Evolutionary conservation across 2,113 vertebrate species (phyloP), one percentile per base, ranked within the genome.

Genomic region (Rhinopomastus cyanomelas): DNA sequence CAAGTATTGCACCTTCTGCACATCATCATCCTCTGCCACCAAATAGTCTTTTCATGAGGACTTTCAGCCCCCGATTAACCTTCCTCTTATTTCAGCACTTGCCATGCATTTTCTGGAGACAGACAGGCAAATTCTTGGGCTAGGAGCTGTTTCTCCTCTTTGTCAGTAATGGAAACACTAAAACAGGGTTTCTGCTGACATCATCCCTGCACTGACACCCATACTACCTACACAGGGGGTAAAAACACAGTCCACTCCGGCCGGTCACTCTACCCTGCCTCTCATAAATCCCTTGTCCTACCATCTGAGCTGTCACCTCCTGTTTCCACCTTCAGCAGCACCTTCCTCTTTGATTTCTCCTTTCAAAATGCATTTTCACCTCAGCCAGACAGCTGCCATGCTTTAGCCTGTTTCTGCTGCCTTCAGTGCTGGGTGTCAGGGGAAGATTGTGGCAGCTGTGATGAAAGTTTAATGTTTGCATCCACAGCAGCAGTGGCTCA

Each of bases 351-450:
- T 2, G 1, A 29, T 80, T 87, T 79, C 57, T 79, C 57, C 22
- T 81, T 75, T 90, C 55, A 48, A 79, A 79, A 76, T 34, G 30
- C 20, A 68, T 71, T 76, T 88, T 89, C 67, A 69, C 62, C 78
- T 90, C 62, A 81, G 46, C 59, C 36, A 89, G 79, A 42, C 37
- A 77, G 65, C 56, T 94, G 75, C 88, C 67, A 57, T 20, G 68
- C 27, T 66, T 94, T 66, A 88, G 56, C 42, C 64, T 69, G 30
- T 55, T 83, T 85, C 80, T 78, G 36, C 32, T 76, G 74, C 78
- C 92, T 92, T 94, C 78, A 42, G 76, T 92, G 66, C 27, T 71
- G 44, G 39, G 57, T 88, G 68, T 76, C 89, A 89, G 55, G 81
- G 81, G 74, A 90, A 87, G 75, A 72, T 69, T 82, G 67, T 11